phyloP scores from a whole-genome alignment of 1,140 invertebrate genomes.

The Drosophila pachea region DNA sequence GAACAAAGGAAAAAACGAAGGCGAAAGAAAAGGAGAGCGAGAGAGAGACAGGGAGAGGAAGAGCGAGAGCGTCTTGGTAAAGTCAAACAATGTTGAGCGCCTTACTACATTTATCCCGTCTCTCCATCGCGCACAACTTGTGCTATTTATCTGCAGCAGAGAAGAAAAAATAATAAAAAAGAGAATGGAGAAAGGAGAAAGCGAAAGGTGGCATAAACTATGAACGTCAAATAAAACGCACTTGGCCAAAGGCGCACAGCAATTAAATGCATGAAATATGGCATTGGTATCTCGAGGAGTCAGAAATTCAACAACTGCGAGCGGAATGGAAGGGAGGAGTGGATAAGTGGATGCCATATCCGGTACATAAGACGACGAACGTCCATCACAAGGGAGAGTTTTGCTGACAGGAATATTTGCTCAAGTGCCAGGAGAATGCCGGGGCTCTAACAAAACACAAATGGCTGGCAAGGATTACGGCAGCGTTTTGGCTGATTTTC shows the following conservation, averaged over 20 bases:
- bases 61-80: slow-evolving; percentile 24
- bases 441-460: slow-evolving; percentile 50
- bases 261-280: slow-evolving; percentile 51
- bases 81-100: slow-evolving; percentile 75
- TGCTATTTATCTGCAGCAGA: slow-evolving; percentile 55
- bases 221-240: slow-evolving; percentile 72
- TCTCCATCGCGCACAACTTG: slow-evolving; percentile 9
- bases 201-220: slow-evolving; percentile 52
- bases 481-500: slow-evolving; percentile 72
- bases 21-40: not conserved
- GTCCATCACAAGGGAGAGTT: slow-evolving; percentile 19
- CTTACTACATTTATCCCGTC: slow-evolving; percentile 65
- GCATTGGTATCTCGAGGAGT: slow-evolving; percentile 23
- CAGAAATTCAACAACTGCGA: slow-evolving; percentile 4
- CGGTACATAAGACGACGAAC: slow-evolving; percentile 4
- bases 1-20: not conserved
- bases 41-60: not conserved
- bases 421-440: slow-evolving; percentile 48
- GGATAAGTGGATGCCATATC: not conserved
- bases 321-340: not conserved
- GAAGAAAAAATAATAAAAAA: not conserved
- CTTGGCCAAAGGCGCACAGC: slow-evolving; percentile 42
- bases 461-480: slow-evolving; percentile 64
- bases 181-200: no score
- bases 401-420: slow-evolving; percentile 58